Evolutionary conservation across 2,797 vertebrate genomes (phyloP), one percentile per base, ranked within the genome.

Genomic region (Gallinago nigripennis): DNA sequence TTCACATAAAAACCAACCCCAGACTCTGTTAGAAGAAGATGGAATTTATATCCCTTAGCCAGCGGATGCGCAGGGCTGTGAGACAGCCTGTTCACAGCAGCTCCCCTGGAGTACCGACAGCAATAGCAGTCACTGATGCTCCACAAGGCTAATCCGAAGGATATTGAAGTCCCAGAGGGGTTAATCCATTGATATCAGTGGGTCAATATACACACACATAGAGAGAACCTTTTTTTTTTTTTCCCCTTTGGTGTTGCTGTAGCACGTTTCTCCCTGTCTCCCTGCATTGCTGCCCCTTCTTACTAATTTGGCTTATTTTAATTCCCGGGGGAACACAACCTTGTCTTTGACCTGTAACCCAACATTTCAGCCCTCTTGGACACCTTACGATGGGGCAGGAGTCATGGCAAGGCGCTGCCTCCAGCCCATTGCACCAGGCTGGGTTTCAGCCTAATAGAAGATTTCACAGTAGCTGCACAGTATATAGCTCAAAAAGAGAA

Each of bases 401-500:
- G 64, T 31, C 56, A 31, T 2, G 33, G 90, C 71, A 80, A 48
- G 39, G 43, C 65, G 8, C 60, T 84, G 90, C 50, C 63, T 88
- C 66, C 80, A 70, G 73, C 68, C 71, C n/a, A 0, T 25, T 87
- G 75, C 88, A 92, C 68, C 0, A 2, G 70, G 68, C 66, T 91
- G 92, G 31, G 72, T 85, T 95, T 94, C 83, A 95, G 80, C 41
- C 68, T 89, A 83, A 75, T 48, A 80, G 72, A 43, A 39, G 76
- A 84, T 92, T 90, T 87, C 76, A 72, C 48, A 82, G 72, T 68
- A 86, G 86, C 79, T 91, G 92, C 82, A 56, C 85, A 81, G 91
- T 84, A 86, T 31, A 83, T 39, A 82, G 72, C 94, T 96, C 93
- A 95, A 70, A 90, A 93, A 94, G 91, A 96, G 85, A 94, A 96